These are phyloP conservation scores for Chionomys nivalis DNA, from an alignment of 2,113 vertebrate genomes.

Conservation along the genomic window DNA sequence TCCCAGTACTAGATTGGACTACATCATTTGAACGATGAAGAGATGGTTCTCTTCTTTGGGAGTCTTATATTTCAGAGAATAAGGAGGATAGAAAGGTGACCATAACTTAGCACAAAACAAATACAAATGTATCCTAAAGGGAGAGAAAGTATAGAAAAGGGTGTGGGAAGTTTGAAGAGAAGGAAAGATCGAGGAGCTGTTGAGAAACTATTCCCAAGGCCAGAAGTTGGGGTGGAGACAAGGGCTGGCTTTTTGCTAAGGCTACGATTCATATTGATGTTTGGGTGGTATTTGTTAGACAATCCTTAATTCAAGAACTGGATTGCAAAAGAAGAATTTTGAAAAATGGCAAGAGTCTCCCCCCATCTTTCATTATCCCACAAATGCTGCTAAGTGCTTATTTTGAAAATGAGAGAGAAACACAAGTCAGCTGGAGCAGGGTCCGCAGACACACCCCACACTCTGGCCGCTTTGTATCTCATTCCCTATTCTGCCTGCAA, in stretches of 20 bases:
- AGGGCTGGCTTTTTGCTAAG: neutral
- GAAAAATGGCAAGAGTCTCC: slow-evolving; percentile 56
- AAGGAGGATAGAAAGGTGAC: neutral
- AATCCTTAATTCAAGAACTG: slow-evolving; percentile 32
- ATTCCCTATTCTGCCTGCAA: neutral
- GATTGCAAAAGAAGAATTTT: slow-evolving; percentile 7
- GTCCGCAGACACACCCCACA: slow-evolving; percentile 1
- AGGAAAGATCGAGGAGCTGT: neutral
- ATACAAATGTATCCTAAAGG: neutral
- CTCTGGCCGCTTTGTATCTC: slow-evolving; percentile 46
- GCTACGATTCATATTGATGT: neutral
- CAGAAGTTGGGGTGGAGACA: neutral
- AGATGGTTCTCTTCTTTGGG: neutral
- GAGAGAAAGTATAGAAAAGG: neutral
- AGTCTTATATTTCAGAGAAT: neutral
- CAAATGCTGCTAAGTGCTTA: slow-evolving; percentile 49
- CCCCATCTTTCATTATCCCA: slow-evolving; percentile 58
- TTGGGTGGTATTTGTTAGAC: slow-evolving; percentile 12
- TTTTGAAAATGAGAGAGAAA: slow-evolving; percentile 66
- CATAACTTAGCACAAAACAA: neutral
- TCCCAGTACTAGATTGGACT: neutral
- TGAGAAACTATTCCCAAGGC: neutral
- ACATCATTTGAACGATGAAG: neutral
- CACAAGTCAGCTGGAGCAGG: slow-evolving; percentile 63
- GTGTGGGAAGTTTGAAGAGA: too few species aligned